A percentile compares a stretch with the other conserved stretches of the same genome.
Conservation (phyloP, 92 coral and sea anemone genomes). For the Desmophyllum pertusum region DNA sequence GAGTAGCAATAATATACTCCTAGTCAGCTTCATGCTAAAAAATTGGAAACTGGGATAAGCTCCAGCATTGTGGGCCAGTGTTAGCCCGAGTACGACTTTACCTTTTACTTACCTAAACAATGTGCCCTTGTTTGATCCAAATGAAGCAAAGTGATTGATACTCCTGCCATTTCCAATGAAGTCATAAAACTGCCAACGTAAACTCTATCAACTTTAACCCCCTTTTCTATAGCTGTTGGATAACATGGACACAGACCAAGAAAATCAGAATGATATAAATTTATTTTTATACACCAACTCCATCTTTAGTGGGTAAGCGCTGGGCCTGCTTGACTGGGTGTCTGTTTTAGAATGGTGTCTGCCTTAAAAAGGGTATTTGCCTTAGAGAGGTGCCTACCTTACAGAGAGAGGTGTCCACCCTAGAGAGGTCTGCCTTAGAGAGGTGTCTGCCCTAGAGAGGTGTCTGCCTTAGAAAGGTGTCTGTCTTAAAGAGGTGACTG, state of each 20-base stretch:
- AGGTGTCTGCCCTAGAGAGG: not conserved
- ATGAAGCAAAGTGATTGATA: slow-evolving; percentile 87
- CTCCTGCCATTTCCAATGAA: slow-evolving; percentile 96
- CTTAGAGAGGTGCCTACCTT: too few relatives aligned
- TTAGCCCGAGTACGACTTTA: too few relatives aligned
- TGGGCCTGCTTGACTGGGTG: not conserved
- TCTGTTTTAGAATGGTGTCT: not conserved
- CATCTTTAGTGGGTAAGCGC: not conserved
- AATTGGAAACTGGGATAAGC: too few relatives aligned
- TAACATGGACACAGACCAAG: not conserved
- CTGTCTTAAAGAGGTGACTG: not conserved
- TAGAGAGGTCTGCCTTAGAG: not conserved
- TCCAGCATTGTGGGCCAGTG: not conserved
- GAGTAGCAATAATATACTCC: too few relatives aligned
- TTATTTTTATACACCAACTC: too few relatives aligned
- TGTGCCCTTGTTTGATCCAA: slow-evolving; percentile 74
- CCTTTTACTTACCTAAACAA: slow-evolving; percentile 84
- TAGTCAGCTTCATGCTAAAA: too few relatives aligned
- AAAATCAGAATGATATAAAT: not conserved
- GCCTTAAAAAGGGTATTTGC: not conserved
- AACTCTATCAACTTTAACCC: slow-evolving; percentile 81
- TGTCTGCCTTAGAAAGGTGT: too few relatives aligned
- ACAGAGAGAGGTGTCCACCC: too few relatives aligned
- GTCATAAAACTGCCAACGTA: slow-evolving; percentile 93
- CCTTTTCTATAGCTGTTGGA: slow-evolving; percentile 69